Percentiles rank a stretch among this genome's conserved stretches.
Evolutionary conservation across 2,888 invertebrate genomes (phyloP).

Genomic region (Orthosia incerta): DNA sequence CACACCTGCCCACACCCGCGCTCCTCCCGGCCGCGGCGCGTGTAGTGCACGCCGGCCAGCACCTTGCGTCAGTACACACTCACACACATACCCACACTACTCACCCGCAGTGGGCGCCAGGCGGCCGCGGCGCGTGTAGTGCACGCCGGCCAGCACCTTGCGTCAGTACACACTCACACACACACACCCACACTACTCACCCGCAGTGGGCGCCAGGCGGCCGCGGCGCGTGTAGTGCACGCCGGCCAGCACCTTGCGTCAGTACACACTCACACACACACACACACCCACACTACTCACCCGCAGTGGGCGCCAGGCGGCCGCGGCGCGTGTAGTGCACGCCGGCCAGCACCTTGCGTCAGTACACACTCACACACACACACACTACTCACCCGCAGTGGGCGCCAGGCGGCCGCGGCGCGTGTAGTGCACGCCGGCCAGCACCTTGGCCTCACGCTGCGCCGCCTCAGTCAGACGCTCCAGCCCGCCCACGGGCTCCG

Average conservation of each 20-base stretch:
- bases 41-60: constrained; percentile 94
- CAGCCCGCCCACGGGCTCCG: constrained; percentile 96
- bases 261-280: rapidly evolving
- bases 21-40: constrained; percentile 95
- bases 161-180: background rate
- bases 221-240: constrained; percentile 97
- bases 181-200: constrained; percentile 73
- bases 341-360: constrained; percentile 85
- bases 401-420: constrained; percentile 95
- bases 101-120: no score
- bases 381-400: constrained; percentile 90
- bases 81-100: no score
- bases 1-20: constrained; percentile 90
- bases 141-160: no score
- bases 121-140: no score
- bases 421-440: constrained; percentile 95
- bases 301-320: constrained; percentile 94
- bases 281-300: constrained; percentile 73
- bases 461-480: constrained; percentile 93
- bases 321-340: constrained; percentile 97
- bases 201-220: constrained; percentile 94
- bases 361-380: background rate
- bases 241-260: constrained; percentile 85
- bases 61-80: constrained; percentile 66
- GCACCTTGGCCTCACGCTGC: constrained; percentile 76